Conservation (phyloP, 2,113 vertebrate species). For the Cheilinus undulatus region DNA sequence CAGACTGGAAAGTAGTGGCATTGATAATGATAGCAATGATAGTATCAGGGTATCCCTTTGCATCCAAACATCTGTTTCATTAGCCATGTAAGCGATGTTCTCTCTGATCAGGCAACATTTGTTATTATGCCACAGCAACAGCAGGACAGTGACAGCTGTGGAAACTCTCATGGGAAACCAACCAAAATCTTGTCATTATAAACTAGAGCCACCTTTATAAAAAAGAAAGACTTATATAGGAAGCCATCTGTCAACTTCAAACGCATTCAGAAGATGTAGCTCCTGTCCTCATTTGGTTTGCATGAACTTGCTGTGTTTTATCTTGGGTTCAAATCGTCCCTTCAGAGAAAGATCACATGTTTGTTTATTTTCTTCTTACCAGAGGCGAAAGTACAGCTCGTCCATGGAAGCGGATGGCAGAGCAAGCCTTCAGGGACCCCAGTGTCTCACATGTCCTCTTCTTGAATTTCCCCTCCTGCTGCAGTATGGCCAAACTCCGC, state of each 20-base stretch:
- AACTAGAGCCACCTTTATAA: not conserved
- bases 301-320: not conserved
- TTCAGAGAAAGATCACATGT: not conserved
- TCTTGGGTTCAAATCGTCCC: not conserved
- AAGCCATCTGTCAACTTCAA: not conserved
- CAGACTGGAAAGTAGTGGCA: no score
- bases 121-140: slow-evolving; percentile 9
- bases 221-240: not conserved
- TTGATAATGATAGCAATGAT: no score
- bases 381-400: slow-evolving; percentile 89
- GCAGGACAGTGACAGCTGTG: not conserved
- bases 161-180: slow-evolving; percentile 15
- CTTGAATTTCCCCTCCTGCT: slow-evolving; percentile 69
- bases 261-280: not conserved
- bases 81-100: not conserved
- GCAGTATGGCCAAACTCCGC: slow-evolving; percentile 84
- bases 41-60: no score
- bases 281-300: not conserved
- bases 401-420: slow-evolving; percentile 89
- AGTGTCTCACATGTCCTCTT: slow-evolving; percentile 63
- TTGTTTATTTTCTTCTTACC: slow-evolving; percentile 80
- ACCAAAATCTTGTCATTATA: slow-evolving; percentile 21
- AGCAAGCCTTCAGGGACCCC: slow-evolving; percentile 70
- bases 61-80: not conserved
- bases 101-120: slow-evolving; percentile 10